phyloP scores from a whole-genome alignment of 2,888 invertebrate species.

The Leptinotarsa rubiginosa region DNA sequence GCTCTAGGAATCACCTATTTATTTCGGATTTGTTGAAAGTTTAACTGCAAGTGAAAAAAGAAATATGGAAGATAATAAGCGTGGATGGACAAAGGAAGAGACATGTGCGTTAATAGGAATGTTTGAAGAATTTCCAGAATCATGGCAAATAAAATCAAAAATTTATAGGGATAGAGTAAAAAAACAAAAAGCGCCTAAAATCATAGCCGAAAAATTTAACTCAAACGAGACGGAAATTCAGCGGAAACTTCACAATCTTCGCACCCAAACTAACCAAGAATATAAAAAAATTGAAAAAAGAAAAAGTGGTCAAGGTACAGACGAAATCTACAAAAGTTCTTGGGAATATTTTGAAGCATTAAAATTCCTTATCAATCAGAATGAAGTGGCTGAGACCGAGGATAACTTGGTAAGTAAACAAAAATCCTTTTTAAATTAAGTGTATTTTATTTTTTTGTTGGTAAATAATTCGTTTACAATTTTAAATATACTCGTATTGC shows the following conservation, averaged over 20 bases:
- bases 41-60: too few relatives aligned
- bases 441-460: neutral
- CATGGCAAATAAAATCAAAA: neutral
- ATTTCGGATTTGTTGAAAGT: too few relatives aligned
- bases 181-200: neutral
- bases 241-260: slow-evolving; percentile 8
- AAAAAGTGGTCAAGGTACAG: neutral
- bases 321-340: neutral
- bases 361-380: neutral
- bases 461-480: neutral
- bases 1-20: too few relatives aligned
- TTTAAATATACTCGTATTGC: neutral
- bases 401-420: neutral
- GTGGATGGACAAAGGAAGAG: too few relatives aligned
- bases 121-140: neutral
- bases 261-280: neutral
- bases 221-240: slow-evolving; percentile 2
- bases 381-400: neutral
- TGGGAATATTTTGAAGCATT: too few relatives aligned
- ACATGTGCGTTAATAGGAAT: too few relatives aligned
- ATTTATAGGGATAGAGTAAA: slow-evolving; percentile 3
- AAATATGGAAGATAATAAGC: too few relatives aligned
- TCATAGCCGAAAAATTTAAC: slow-evolving; percentile 4
- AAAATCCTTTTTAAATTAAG: neutral
- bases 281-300: neutral